A percentile compares a stretch with the other conserved stretches of the same genome.
Evolutionary conservation across 1,140 invertebrate species (phyloP).

Genomic region (Parapsyche elsis): DNA sequence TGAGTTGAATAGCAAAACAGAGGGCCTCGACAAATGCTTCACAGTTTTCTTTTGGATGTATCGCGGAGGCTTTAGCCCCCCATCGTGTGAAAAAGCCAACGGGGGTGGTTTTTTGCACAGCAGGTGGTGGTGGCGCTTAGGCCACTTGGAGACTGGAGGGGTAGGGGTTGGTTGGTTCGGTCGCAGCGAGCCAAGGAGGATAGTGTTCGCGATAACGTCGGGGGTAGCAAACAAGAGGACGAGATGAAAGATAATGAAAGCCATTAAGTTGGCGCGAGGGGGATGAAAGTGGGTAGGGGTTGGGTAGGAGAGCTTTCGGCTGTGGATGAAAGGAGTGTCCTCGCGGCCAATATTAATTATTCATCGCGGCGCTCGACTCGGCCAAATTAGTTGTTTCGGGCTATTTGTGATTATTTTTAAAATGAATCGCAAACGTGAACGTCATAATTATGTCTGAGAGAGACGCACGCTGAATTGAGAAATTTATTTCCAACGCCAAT

Average conservation of each 20-base stretch:
- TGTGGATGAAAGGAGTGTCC: constrained; percentile 40
- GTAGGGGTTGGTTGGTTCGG: not conserved
- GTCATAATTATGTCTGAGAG: not conserved
- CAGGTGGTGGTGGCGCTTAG: constrained; percentile 45
- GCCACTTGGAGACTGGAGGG: not conserved
- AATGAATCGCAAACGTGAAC: constrained; percentile 26
- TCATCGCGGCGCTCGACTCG: constrained; percentile 42
- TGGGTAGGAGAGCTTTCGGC: constrained; percentile 21
- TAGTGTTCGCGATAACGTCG: constrained; percentile 54
- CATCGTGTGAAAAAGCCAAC: constrained; percentile 18
- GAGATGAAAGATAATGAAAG: constrained; percentile 56
- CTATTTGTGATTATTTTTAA: constrained; percentile 23
- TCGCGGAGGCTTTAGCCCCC: constrained; percentile 6
- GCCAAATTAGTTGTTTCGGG: constrained; percentile 36
- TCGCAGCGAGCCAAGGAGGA: constrained; percentile 28
- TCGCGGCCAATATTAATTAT: constrained; percentile 49
- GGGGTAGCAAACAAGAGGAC: constrained; percentile 54
- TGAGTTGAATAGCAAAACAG: constrained; percentile 44
- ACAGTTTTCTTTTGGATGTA: constrained; percentile 24
- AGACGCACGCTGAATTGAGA: not conserved
- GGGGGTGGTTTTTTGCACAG: constrained; percentile 36
- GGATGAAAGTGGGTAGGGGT: not conserved
- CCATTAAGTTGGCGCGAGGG: constrained; percentile 49
- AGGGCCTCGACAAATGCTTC: constrained; percentile 37
- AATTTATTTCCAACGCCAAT: not conserved